Percentiles rank a stretch among this genome's conserved stretches.
phyloP scores from a whole-genome alignment of 2,888 invertebrate species.

The Mesorhabditis belari region DNA sequence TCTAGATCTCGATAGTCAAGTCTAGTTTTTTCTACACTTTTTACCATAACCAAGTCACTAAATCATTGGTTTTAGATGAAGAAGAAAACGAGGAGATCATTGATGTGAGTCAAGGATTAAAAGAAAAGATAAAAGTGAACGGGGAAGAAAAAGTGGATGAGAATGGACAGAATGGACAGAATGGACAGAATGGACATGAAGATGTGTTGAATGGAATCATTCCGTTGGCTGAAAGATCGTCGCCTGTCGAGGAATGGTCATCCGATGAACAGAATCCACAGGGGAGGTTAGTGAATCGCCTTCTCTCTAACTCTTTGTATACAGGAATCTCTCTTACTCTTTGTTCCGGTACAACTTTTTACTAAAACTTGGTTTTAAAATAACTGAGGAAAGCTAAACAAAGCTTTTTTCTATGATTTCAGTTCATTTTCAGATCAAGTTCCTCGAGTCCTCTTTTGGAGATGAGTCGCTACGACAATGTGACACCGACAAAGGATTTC shows the following conservation, averaged over 20 bases:
- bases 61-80: neutral
- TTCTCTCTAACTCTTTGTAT: neutral
- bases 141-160: neutral
- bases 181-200: conserved; percentile 4
- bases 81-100: conserved; percentile 11
- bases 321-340: too few species aligned
- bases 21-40: too few species aligned
- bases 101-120: conserved; percentile 23
- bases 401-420: too few species aligned
- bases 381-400: neutral
- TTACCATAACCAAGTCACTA: too few species aligned
- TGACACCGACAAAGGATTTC: conserved; percentile 24
- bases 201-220: neutral
- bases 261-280: conserved; percentile 11
- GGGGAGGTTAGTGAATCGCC: neutral
- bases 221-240: conserved; percentile 25
- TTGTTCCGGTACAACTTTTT: neutral
- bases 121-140: conserved; percentile 5
- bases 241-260: conserved; percentile 37
- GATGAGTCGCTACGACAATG: conserved; percentile 47
- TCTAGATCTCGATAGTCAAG: too few species aligned
- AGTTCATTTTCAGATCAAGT: conserved; percentile 14
- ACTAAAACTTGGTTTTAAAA: neutral
- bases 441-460: conserved; percentile 34
- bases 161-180: too few species aligned